Percentiles rank a stretch among this genome's conserved stretches.
Evolutionary conservation across 2,797 vertebrate species (phyloP).

Genomic region (Poecile montanus): DNA sequence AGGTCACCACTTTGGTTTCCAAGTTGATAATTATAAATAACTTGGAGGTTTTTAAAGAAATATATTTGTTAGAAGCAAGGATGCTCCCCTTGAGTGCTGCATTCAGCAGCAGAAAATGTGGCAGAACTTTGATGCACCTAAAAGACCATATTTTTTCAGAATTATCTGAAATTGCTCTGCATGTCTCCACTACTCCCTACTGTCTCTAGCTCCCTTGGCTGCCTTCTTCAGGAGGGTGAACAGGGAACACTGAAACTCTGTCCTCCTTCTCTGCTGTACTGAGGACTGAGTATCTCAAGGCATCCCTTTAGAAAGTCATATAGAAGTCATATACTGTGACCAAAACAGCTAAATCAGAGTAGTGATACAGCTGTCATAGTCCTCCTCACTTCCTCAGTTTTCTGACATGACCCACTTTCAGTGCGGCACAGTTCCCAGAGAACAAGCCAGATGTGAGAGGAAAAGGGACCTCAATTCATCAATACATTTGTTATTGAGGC

Average conservation of each 20-base stretch:
- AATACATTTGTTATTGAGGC: neutral
- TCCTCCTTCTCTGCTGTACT: neutral
- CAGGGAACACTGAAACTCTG: neutral
- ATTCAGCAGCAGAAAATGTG: neutral
- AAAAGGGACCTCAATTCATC: neutral
- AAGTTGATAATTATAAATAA: neutral
- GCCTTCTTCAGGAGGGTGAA: neutral
- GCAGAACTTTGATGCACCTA: neutral
- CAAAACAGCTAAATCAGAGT: neutral
- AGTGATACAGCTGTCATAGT: neutral
- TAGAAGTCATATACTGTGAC: neutral
- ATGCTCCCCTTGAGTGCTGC: neutral
- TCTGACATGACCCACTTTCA: neutral
- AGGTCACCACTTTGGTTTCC: neutral
- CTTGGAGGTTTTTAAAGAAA: neutral
- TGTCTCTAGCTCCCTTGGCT: neutral
- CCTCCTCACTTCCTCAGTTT: neutral
- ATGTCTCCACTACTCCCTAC: too few species aligned
- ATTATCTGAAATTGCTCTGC: neutral
- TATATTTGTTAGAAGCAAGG: neutral
- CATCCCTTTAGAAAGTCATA: neutral
- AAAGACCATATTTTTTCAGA: fast-evolving
- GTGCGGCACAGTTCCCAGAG: neutral
- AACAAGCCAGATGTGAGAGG: fast-evolving
- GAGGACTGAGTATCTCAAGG: neutral